These are phyloP conservation scores for Leptoclinus maculatus DNA, from an alignment of 2,797 vertebrate species.

Conservation along the genomic window DNA sequence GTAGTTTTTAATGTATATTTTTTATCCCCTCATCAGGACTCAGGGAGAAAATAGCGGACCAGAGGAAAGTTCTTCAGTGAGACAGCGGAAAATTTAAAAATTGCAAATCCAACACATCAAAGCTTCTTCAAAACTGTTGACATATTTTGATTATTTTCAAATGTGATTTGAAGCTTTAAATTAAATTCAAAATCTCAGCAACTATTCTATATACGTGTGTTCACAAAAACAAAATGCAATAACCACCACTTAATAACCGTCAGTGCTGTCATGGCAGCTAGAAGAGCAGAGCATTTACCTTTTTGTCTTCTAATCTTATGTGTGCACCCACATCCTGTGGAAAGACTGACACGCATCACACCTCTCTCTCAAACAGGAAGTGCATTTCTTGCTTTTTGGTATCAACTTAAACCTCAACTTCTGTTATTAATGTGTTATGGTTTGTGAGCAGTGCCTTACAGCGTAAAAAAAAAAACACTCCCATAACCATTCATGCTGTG, in stretches of 20 bases:
- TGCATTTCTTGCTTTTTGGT: neutral
- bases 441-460: conserved; percentile 71
- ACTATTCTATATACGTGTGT: neutral
- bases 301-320: neutral
- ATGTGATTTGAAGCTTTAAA: conserved; percentile 18
- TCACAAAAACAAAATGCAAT: conserved; percentile 24
- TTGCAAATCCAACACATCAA: neutral
- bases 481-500: conserved; percentile 10
- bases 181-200: conserved; percentile 40
- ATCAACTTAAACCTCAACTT: neutral
- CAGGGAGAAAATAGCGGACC: conserved; percentile 76
- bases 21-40: conserved; percentile 74
- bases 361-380: conserved; percentile 3
- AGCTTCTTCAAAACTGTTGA: conserved; percentile 1
- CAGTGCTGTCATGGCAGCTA: neutral
- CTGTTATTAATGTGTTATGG: neutral
- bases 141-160: neutral
- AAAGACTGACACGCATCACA: neutral
- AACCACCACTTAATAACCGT: neutral
- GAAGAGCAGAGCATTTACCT: neutral
- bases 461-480: neutral
- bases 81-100: conserved; percentile 80
- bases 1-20: neutral
- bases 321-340: conserved; percentile 23
- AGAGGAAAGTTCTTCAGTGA: conserved; percentile 68